Conservation (phyloP, 2,888 invertebrate genomes). For the Netelia melanura region DNA sequence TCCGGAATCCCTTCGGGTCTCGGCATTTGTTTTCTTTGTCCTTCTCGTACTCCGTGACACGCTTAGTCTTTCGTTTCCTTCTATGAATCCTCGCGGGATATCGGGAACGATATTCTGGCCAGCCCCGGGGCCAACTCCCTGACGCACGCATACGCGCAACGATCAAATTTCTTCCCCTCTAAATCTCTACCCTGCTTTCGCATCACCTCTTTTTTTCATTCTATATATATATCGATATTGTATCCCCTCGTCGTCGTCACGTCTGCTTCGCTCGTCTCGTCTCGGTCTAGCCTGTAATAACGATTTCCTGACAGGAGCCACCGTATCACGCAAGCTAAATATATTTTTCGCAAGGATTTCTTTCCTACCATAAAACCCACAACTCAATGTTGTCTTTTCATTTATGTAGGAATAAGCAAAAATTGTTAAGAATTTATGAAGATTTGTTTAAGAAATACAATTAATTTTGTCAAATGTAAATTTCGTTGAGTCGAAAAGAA, state of each 20-base stretch:
- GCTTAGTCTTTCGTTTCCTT: not conserved
- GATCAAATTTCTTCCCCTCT: conserved; percentile 29
- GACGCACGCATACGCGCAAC: not conserved
- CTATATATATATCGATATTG: not conserved
- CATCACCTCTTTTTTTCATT: conserved; percentile 2
- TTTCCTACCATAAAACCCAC: not conserved
- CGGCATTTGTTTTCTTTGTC: not conserved
- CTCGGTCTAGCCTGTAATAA: conserved; percentile 35
- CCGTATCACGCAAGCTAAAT: conserved; percentile 5
- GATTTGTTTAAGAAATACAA: too few relatives aligned
- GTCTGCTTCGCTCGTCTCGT: conserved; percentile 11
- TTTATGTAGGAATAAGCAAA: too few relatives aligned
- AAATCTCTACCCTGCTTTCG: conserved; percentile 5
- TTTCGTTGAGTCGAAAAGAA: too few relatives aligned
- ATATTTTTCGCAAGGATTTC: not conserved
- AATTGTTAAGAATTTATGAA: too few relatives aligned
- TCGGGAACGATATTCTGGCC: not conserved
- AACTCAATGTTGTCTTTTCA: too few relatives aligned
- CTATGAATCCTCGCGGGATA: not conserved
- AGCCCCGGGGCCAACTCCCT: not conserved
- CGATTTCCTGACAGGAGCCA: conserved; percentile 29
- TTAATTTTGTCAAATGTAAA: too few relatives aligned
- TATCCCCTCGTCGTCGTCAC: conserved; percentile 23
- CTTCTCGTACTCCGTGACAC: not conserved
- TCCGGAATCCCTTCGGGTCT: conserved; percentile 69